A percentile compares a stretch with the other conserved stretches of the same genome.
These are phyloP conservation scores for Dastarcus helophoroides DNA, from an alignment of 2,888 invertebrate genomes.

Conservation along the genomic window DNA sequence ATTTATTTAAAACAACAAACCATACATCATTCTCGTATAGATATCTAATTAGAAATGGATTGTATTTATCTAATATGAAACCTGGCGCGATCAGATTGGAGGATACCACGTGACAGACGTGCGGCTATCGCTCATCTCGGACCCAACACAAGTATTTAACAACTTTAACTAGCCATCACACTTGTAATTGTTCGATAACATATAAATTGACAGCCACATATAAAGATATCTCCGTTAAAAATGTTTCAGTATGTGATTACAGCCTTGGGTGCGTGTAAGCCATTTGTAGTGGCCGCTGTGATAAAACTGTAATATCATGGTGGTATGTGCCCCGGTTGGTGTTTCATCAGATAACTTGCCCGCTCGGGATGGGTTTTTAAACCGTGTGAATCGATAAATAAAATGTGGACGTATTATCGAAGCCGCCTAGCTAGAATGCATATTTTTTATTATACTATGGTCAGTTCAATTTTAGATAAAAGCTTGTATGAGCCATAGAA, in stretches of 20 bases:
- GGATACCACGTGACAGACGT: background rate
- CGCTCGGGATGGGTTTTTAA: slow-evolving; percentile 34
- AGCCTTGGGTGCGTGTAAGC: slow-evolving; percentile 12
- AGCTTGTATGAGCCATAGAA: no score
- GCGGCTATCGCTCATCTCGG: slow-evolving; percentile 25
- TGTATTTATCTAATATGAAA: no score
- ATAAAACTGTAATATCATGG: slow-evolving; percentile 28
- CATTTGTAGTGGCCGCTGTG: slow-evolving; percentile 1
- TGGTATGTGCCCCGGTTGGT: slow-evolving; percentile 28
- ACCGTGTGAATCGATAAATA: slow-evolving; percentile 37
- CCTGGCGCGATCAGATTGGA: background rate
- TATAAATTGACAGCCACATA: slow-evolving; percentile 35
- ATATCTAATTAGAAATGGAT: no score
- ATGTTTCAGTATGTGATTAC: slow-evolving; percentile 28
- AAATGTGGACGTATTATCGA: slow-evolving; percentile 28
- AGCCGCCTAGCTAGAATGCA: slow-evolving; percentile 19
- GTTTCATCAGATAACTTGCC: slow-evolving; percentile 35
- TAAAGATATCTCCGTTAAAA: slow-evolving; percentile 30
- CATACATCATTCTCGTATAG: no score
- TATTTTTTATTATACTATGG: slow-evolving; percentile 16
- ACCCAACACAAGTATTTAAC: slow-evolving; percentile 35
- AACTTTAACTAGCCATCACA: slow-evolving; percentile 34
- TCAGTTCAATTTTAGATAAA: no score
- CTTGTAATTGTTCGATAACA: slow-evolving; percentile 36
- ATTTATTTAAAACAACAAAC: no score